phyloP scores from a whole-genome alignment of 2,888 invertebrate genomes.

The Platypus cylindrus region DNA sequence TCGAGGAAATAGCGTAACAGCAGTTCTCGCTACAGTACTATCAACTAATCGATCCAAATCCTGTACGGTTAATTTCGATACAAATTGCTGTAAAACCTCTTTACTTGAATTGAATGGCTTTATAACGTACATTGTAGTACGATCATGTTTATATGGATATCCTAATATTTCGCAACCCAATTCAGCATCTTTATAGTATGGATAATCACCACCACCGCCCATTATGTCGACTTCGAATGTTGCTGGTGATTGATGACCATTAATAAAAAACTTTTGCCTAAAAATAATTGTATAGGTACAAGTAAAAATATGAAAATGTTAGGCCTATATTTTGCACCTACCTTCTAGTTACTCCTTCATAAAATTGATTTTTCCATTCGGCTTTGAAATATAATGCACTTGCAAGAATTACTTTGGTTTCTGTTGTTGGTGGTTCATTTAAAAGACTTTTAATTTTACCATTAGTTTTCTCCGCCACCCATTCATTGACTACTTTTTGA shows the following conservation, averaged over 20 bases:
- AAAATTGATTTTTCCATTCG: constrained; percentile 55
- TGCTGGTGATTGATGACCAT: constrained; percentile 34
- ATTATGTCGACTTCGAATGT: constrained; percentile 47
- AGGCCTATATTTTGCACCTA: constrained; percentile 23
- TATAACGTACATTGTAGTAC: constrained; percentile 52
- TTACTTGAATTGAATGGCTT: constrained; percentile 43
- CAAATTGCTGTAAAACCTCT: constrained; percentile 37
- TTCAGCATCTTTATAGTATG: constrained; percentile 40
- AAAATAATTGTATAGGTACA: constrained; percentile 17
- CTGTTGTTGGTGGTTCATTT: constrained; percentile 37
- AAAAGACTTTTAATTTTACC: constrained; percentile 50
- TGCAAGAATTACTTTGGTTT: constrained; percentile 49
- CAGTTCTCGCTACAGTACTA: constrained; percentile 36
- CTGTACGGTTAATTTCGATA: constrained; percentile 37
- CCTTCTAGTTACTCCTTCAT: constrained; percentile 42
- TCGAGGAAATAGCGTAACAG: constrained; percentile 53
- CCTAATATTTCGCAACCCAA: constrained; percentile 50
- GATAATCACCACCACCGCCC: constrained; percentile 49
- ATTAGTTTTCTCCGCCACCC: constrained; percentile 49
- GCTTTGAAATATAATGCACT: constrained; percentile 62
- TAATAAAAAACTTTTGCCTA: constrained; percentile 45
- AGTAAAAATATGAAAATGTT: constrained; percentile 1
- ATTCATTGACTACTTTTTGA: constrained; percentile 43
- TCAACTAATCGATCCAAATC: constrained; percentile 40
- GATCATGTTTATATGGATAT: constrained; percentile 57